phyloP scores from a whole-genome alignment of 2,113 vertebrate genomes.

The Eolophus roseicapilla region DNA sequence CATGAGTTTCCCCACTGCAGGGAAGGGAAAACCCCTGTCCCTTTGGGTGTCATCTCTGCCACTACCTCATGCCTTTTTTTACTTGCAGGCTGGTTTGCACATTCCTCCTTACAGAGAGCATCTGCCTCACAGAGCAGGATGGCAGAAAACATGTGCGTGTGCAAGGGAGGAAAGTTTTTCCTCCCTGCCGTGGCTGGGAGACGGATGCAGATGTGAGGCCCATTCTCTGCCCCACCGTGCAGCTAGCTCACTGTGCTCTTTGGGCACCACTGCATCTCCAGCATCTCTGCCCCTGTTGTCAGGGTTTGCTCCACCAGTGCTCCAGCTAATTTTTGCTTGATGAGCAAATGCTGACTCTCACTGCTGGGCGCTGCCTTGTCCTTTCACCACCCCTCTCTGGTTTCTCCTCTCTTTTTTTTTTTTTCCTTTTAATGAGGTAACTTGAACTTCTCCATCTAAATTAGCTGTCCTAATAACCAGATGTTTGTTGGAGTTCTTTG shows the following conservation, averaged over 20 bases:
- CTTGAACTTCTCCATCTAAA: constrained; percentile 22
- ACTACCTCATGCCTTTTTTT: background rate
- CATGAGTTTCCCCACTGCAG: background rate
- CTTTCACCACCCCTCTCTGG: background rate
- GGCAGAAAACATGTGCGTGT: background rate
- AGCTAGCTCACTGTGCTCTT: background rate
- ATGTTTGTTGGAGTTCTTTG: background rate
- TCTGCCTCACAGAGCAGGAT: background rate
- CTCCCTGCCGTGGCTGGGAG: background rate
- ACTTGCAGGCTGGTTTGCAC: background rate
- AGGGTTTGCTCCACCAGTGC: background rate
- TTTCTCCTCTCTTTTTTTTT: background rate
- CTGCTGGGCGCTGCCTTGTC: background rate
- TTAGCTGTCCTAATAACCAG: constrained; percentile 32
- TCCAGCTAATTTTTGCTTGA: background rate
- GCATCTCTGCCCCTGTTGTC: background rate
- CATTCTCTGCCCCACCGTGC: background rate
- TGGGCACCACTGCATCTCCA: accelerated
- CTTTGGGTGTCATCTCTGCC: background rate
- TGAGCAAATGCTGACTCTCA: background rate
- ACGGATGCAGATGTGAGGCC: background rate
- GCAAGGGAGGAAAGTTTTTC: background rate
- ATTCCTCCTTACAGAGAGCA: background rate
- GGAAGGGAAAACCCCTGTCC: background rate
- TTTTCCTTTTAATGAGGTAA: background rate